phyloP scores from a whole-genome alignment of 1,140 invertebrate species.

The Hypothenemus hampei region DNA sequence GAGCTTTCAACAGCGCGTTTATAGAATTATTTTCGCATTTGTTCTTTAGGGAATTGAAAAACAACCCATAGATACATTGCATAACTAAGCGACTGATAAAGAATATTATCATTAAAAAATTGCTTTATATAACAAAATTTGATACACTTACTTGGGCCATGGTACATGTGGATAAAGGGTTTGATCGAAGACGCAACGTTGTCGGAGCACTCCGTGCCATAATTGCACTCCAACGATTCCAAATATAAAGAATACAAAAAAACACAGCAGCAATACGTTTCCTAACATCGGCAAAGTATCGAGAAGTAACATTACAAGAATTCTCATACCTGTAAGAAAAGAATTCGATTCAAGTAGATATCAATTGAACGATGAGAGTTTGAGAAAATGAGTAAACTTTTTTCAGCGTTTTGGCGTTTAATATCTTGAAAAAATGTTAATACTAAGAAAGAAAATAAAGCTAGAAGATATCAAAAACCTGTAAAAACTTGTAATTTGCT shows the following conservation, averaged over 20 bases:
- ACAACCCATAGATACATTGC: no score
- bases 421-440: no score
- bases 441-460: no score
- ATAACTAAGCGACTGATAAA: no score
- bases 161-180: conserved; percentile 52
- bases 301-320: conserved; percentile 96
- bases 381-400: no score
- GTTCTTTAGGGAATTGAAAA: no score
- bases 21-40: no score
- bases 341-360: conserved; percentile 5
- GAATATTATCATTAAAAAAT: background rate
- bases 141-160: conserved; percentile 64
- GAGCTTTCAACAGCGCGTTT: background rate
- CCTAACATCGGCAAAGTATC: conserved; percentile 99
- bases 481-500: no score
- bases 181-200: conserved; percentile 79
- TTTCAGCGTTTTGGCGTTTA: no score
- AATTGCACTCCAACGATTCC: conserved; percentile 99
- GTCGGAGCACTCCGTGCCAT: conserved; percentile 94
- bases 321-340: conserved; percentile 83
- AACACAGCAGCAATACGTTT: conserved; percentile 96
- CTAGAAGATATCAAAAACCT: no score
- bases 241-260: conserved; percentile 99
- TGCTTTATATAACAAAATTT: background rate
- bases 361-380: no score